phyloP scores from a whole-genome alignment of 2,888 invertebrate species.

The Margaritifera margaritifera region DNA sequence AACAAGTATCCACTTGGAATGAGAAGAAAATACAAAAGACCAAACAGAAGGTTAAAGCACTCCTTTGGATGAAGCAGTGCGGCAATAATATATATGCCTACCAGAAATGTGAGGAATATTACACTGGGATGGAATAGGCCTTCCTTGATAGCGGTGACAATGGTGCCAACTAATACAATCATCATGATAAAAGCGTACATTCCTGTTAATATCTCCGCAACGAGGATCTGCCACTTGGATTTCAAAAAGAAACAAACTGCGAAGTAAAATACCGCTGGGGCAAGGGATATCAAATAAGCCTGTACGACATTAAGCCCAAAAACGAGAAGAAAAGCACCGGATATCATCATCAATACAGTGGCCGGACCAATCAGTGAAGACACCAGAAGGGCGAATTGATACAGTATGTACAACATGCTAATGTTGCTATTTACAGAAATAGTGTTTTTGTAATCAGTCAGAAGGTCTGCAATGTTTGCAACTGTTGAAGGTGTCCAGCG shows the following conservation, averaged over 20 bases:
- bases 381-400: constrained; percentile 82
- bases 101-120: constrained; percentile 59
- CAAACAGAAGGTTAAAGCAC: constrained; percentile 61
- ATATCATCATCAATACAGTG: constrained; percentile 69
- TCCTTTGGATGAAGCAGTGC: constrained; percentile 66
- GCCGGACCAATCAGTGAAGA: constrained; percentile 89
- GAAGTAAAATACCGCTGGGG: constrained; percentile 58
- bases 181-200: constrained; percentile 67
- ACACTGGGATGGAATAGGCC: constrained; percentile 66
- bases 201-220: constrained; percentile 63
- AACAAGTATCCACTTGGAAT: constrained; percentile 70
- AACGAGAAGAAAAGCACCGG: constrained; percentile 63
- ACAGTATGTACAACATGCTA: too few species aligned
- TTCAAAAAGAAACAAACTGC: constrained; percentile 57
- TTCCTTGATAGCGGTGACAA: constrained; percentile 50
- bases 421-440: constrained; percentile 97
- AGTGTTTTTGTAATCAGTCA: constrained; percentile 88
- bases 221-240: constrained; percentile 55
- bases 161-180: constrained; percentile 65
- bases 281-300: constrained; percentile 56
- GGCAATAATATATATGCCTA: constrained; percentile 58
- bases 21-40: constrained; percentile 64
- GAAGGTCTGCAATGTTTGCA: constrained; percentile 62
- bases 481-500: too few species aligned
- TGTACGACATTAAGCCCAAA: constrained; percentile 50